These are phyloP conservation scores for Cichladusa arquata DNA, from an alignment of 2,113 vertebrate species.

Conservation along the genomic window DNA sequence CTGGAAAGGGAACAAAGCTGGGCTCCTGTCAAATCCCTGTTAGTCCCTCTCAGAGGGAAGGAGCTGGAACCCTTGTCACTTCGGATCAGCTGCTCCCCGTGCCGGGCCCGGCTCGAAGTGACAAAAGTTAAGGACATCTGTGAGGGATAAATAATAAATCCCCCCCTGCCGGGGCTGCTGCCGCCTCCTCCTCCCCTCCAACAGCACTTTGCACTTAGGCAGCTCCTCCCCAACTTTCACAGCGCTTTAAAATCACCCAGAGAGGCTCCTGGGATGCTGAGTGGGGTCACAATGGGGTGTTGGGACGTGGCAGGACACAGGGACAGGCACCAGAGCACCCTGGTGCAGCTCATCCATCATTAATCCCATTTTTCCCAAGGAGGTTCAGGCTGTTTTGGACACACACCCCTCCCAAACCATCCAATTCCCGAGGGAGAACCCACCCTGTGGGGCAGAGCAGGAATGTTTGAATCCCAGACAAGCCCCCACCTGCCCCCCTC, in stretches of 20 bases:
- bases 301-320: accelerated
- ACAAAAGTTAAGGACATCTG: slow-evolving; percentile 46
- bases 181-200: neutral
- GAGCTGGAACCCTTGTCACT: slow-evolving; percentile 39
- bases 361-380: accelerated
- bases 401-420: accelerated
- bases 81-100: neutral
- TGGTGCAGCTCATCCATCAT: accelerated
- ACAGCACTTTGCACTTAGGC: slow-evolving; percentile 54
- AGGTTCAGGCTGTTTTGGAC: neutral
- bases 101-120: neutral
- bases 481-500: accelerated
- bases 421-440: neutral
- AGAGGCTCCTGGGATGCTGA: neutral
- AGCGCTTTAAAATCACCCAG: slow-evolving; percentile 12
- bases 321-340: neutral
- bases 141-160: slow-evolving; percentile 40
- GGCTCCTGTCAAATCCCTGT: neutral
- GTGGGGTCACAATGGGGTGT: accelerated
- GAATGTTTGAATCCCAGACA: neutral
- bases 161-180: neutral
- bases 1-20: neutral
- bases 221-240: neutral
- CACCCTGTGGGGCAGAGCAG: accelerated
- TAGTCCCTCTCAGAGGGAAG: neutral